Base-by-base conservation (phyloP, 2,113 vertebrate species). In the Chloebia gouldiae region DNA sequence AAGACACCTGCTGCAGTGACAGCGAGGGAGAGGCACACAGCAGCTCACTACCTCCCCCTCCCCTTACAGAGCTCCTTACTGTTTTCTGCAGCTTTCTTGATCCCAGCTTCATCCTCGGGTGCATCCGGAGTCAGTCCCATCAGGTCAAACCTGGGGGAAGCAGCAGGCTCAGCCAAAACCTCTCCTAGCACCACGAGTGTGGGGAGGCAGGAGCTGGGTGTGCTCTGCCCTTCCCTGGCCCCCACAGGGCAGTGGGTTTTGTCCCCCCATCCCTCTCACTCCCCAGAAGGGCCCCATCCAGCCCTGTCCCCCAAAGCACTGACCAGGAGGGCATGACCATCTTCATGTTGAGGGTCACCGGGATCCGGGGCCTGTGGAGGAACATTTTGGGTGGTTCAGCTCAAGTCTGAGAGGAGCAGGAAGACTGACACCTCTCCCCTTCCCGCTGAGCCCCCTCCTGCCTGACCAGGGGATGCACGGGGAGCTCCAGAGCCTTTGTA, bases 271-370 rank as follows among this genome's bases (percentile, higher is more conserved):
- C 44, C 37, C 35, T 37, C 18, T 53, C 54, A 31, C 35, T 33
- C 57, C 87, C 20, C 31, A 30, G 1, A 49, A 86, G 5, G 39
- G 20, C 50, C 47, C 73, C 56, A 57, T 31, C 45, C 70, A 17
- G 8, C 39, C 57, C 83, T 47, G 33, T 19, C 4, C 4, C 75
- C n/a, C 56, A 31, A 15, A 54, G 54, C 47, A 98, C 98, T 99
- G 95, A 99, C 99, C 99, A 99, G 42, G 99, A 99, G 8, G 99
- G 99, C 99, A 99, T 99, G 35, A 97, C 97, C 98, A 98, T 97
- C 96, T 98, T 99, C 99, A 99, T 98, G 98, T 99, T 99, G 86
- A 99, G 99, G 49, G 99, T 99, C 96, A 99, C 99, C 0, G 99
- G 99, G 86, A 99, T 99, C 84, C 96, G 95, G 31, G 99, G 99